Conservation (phyloP, 2,888 invertebrate species). For the Trimorus sp. region DNA sequence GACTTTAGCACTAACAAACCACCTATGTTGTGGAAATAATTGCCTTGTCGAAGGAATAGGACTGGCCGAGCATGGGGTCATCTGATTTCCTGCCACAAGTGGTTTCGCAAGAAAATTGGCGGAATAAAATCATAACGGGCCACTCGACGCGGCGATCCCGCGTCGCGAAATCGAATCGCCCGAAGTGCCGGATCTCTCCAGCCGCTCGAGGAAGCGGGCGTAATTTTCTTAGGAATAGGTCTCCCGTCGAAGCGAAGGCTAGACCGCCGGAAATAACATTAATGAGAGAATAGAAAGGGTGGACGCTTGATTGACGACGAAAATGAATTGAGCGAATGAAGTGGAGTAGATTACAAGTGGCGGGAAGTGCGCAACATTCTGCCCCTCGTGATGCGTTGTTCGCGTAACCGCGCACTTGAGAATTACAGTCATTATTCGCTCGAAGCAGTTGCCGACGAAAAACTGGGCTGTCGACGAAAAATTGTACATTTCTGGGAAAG, state of each 20-base stretch:
- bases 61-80: background rate
- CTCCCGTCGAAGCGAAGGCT: slow-evolving; percentile 67
- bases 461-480: background rate
- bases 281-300: slow-evolving; percentile 79
- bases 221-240: slow-evolving; percentile 77
- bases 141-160: slow-evolving; percentile 21
- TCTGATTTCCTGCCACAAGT: slow-evolving; percentile 40
- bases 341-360: slow-evolving; percentile 78
- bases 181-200: slow-evolving; percentile 70
- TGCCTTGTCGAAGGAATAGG: slow-evolving; percentile 9
- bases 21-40: slow-evolving; percentile 21
- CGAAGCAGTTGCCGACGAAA: slow-evolving; percentile 11
- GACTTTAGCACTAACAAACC: no score
- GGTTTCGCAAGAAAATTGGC: slow-evolving; percentile 52
- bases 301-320: slow-evolving; percentile 78
- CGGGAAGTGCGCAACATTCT: slow-evolving; percentile 80
- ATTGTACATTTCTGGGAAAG: background rate
- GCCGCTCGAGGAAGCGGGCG: slow-evolving; percentile 65
- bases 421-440: slow-evolving; percentile 44
- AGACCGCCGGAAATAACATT: slow-evolving; percentile 77
- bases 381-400: slow-evolving; percentile 61
- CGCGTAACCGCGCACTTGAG: slow-evolving; percentile 61
- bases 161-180: slow-evolving; percentile 68
- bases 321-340: slow-evolving; percentile 81
- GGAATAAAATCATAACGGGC: slow-evolving; percentile 47